Conservation (phyloP, 92 coral and sea anemone genomes). For the Nematostella vectensis region DNA sequence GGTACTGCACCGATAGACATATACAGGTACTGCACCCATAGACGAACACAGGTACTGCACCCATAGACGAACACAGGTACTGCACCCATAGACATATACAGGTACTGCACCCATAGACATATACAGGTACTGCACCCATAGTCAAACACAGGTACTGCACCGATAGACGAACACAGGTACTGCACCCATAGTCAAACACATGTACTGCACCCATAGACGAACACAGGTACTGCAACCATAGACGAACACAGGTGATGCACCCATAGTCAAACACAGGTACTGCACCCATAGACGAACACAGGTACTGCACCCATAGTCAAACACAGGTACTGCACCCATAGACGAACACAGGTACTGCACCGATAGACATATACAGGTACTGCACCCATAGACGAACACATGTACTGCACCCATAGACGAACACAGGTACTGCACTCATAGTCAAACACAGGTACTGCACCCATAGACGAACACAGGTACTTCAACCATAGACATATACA, state of each 20-base stretch:
- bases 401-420: not conserved
- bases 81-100: constrained; percentile 77
- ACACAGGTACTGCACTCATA: too few species aligned
- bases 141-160: not conserved
- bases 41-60: not conserved
- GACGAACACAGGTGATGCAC: not conserved
- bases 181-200: constrained; percentile 76
- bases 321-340: constrained; percentile 18
- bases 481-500: not conserved
- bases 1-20: not conserved
- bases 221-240: constrained; percentile 17
- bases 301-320: constrained; percentile 61
- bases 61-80: too few species aligned
- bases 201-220: constrained; percentile 62
- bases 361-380: constrained; percentile 34
- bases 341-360: not conserved
- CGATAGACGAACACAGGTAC: too few species aligned
- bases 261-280: too few species aligned
- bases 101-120: constrained; percentile 61
- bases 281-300: constrained; percentile 75
- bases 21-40: constrained; percentile 21
- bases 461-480: constrained; percentile 49
- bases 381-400: not conserved
- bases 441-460: constrained; percentile 68
- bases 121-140: constrained; percentile 18